These are phyloP conservation scores for Atopsyche davidsoni DNA, from an alignment of 1,140 invertebrate species.

Conservation along the genomic window DNA sequence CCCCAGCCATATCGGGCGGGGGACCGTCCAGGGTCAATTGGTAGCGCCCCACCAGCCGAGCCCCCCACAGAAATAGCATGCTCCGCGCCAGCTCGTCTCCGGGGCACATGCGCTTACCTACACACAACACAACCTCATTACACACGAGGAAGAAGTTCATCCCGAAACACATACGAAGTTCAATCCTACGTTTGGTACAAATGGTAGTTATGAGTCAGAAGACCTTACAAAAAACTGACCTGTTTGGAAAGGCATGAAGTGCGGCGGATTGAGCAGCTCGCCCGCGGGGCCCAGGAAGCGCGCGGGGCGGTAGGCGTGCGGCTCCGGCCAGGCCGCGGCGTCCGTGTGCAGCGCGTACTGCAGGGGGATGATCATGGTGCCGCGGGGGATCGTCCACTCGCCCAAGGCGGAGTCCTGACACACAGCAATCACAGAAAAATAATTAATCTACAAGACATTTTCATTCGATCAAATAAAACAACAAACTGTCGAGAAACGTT, in stretches of 20 bases:
- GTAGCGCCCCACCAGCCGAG: conserved; percentile 60
- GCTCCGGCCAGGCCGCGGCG: conserved; percentile 61
- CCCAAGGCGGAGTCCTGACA: conserved; percentile 55
- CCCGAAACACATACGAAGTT: too few relatives aligned
- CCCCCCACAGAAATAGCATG: conserved; percentile 61
- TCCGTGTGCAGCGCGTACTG: conserved; percentile 83
- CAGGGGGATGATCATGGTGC: conserved; percentile 61
- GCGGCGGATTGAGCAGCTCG: conserved; percentile 54
- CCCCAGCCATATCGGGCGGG: conserved; percentile 51
- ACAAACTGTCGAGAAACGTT: too few relatives aligned
- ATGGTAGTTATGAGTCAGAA: too few relatives aligned
- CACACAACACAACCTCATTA: too few relatives aligned
- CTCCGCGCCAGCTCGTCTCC: conserved; percentile 79
- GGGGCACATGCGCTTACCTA: conserved; percentile 79
- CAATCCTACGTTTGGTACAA: too few relatives aligned
- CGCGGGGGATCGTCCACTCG: conserved; percentile 55
- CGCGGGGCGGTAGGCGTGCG: conserved; percentile 63
- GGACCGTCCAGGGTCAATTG: conserved; percentile 37
- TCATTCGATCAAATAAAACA: too few relatives aligned
- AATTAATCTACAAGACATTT: too few relatives aligned
- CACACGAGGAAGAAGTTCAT: too few relatives aligned
- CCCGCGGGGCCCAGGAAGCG: conserved; percentile 67
- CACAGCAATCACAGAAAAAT: conserved; percentile 3
- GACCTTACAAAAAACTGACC: too few relatives aligned
- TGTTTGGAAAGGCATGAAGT: conserved; percentile 80